Percentiles rank a stretch among this genome's conserved stretches.
These are phyloP conservation scores for Chaitophorus viminalis DNA, from an alignment of 2,888 invertebrate genomes.

Conservation along the genomic window DNA sequence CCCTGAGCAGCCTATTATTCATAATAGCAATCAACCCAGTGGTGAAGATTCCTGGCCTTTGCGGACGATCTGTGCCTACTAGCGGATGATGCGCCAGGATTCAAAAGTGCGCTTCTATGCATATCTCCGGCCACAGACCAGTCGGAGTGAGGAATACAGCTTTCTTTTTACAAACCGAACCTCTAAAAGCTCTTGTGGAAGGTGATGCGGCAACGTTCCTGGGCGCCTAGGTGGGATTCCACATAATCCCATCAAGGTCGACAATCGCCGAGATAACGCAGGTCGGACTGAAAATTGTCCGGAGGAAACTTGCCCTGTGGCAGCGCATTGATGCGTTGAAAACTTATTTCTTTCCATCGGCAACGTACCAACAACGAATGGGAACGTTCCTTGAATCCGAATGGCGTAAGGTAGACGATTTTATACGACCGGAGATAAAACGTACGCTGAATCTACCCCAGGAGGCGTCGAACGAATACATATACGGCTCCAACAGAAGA, in stretches of 20 bases:
- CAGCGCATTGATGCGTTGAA: not conserved
- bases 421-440: not conserved
- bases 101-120: not conserved
- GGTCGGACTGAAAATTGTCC: fast-evolving
- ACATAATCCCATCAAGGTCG: not conserved
- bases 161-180: fast-evolving
- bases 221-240: not conserved
- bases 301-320: not conserved
- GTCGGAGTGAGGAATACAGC: not conserved
- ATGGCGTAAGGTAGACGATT: not conserved
- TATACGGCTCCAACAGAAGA: not conserved
- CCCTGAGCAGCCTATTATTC: too few species aligned
- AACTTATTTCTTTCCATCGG: not conserved
- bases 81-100: too few species aligned
- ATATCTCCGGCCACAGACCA: not conserved
- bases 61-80: not conserved
- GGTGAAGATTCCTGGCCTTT: not conserved
- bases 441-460: not conserved
- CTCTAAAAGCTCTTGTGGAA: fast-evolving
- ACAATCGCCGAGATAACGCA: not conserved
- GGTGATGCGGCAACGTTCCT: not conserved
- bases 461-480: not conserved
- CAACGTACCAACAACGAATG: not conserved
- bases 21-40: too few species aligned
- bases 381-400: not conserved